Evolutionary conservation across 2,797 vertebrate species (phyloP), one percentile per base, ranked within the genome.

Genomic region (Chaetodon trifasciatus): DNA sequence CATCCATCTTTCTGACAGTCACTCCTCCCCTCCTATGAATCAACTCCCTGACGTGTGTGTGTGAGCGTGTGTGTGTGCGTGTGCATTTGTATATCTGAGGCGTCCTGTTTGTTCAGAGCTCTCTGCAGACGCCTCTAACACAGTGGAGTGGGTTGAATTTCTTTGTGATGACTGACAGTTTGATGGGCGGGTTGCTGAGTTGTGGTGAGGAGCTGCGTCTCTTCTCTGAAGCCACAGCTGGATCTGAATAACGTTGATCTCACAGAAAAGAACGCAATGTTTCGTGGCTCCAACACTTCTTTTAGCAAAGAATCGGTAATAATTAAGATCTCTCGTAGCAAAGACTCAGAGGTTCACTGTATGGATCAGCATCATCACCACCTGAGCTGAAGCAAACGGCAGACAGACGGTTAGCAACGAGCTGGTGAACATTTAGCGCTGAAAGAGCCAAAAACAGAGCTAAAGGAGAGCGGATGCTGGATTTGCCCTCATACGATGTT

Each of bases 1-100:
- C 88, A 87, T 91, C 89, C 88, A 80, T 90, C 89, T 91, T 78
- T 42, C 81, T 88, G 89, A 91, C 88, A 87, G 78, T 82, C 70
- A 80, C 81, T 82, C 84, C 84, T 87, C 86, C 77, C 84, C 52
- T 78, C 67, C 71, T 79, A 66, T 84, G 88, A 81, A 82, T 87
- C 76, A 87, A 88, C 88, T 87, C 82, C 79, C 75, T 9, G 4
- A 19, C 12, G 2, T 64, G 47, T 42, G 37, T 69, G 73, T 62
- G 62, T 40, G 73, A 0, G n/a, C 0, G 63, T 68, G 46, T 79
- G 58, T 69, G 28, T 0, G 28, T 32, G 28, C 28, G 28, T 0
- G 4, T 1, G 0, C 32, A 64, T 83, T 62, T 70, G 82, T 84
- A 35, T 66, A 70, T 78, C 23, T 8, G 73, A 42, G 73, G 63